Conservation (phyloP, 2,113 vertebrate genomes). For the Bos taurus region DNA sequence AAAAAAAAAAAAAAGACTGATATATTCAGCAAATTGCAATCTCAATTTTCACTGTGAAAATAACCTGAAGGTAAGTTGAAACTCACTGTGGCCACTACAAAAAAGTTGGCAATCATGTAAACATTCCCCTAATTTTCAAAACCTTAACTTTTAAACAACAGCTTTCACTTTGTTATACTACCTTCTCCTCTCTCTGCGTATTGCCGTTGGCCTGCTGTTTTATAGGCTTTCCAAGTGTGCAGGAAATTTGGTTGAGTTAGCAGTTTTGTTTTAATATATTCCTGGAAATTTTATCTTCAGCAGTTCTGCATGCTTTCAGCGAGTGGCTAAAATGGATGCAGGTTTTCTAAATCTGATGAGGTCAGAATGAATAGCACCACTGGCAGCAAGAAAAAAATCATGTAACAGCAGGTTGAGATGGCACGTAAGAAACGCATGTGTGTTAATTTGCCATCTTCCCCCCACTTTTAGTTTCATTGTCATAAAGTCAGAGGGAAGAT, state of each 20-base stretch:
- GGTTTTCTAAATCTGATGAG: slow-evolving; percentile 13
- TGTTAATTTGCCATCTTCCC: background rate
- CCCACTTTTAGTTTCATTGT: background rate
- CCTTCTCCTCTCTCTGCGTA: background rate
- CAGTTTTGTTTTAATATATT: slow-evolving; percentile 63
- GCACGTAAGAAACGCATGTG: background rate
- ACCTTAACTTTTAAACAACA: slow-evolving; percentile 52
- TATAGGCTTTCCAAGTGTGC: slow-evolving; percentile 45
- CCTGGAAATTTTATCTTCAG: slow-evolving; percentile 59
- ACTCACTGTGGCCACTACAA: background rate
- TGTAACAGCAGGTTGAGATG: background rate
- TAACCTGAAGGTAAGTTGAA: background rate
- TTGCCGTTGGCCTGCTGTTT: slow-evolving; percentile 48
- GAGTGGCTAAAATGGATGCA: slow-evolving; percentile 33
- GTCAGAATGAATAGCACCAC: background rate
- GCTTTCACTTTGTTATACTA: slow-evolving; percentile 34
- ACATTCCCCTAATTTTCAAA: slow-evolving; percentile 7
- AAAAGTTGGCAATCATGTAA: background rate
- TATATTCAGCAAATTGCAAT: background rate
- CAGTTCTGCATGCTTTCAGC: slow-evolving; percentile 43
- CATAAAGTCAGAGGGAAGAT: background rate
- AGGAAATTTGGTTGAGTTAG: slow-evolving; percentile 49
- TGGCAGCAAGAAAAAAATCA: background rate
- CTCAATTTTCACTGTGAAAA: background rate
- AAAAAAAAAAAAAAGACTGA: background rate